These are phyloP conservation scores for Pseudorhiza aurosa DNA, from an alignment of 30 jellyfish, hydroid and myxozoan species.

Conservation along the genomic window DNA sequence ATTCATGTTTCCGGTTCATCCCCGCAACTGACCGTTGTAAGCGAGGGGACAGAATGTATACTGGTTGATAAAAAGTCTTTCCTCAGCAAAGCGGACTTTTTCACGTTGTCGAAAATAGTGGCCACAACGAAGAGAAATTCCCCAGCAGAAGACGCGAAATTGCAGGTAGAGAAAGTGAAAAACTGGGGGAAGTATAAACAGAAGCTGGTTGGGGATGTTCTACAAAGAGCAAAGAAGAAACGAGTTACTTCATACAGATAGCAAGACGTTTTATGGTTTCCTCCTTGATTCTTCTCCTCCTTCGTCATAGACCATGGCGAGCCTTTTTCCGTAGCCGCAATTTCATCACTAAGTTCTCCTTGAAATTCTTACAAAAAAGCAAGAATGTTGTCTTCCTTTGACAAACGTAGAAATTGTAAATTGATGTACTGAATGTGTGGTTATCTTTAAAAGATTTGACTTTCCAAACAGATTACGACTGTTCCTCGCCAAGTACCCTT, in stretches of 20 bases:
- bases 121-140: slow-evolving; percentile 36
- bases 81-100: slow-evolving; percentile 68
- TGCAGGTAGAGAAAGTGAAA: slow-evolving; percentile 44
- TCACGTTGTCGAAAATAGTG: slow-evolving; percentile 57
- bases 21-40: slow-evolving; percentile 14
- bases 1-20: background rate
- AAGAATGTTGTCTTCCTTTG: too few species aligned
- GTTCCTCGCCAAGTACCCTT: too few species aligned
- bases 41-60: slow-evolving; percentile 81
- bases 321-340: too few species aligned
- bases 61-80: slow-evolving; percentile 50
- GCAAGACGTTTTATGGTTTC: background rate
- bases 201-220: slow-evolving; percentile 22
- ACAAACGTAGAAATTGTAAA: too few species aligned
- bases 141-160: slow-evolving; percentile 55
- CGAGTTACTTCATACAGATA: slow-evolving; percentile 11
- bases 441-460: too few species aligned
- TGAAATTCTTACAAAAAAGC: too few species aligned
- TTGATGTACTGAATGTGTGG: too few species aligned
- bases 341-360: too few species aligned
- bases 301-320: too few species aligned
- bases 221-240: slow-evolving; percentile 15
- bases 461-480: too few species aligned
- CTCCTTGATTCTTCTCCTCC: too few species aligned
- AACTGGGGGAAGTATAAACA: slow-evolving; percentile 58